Evolutionary conservation across 2,797 vertebrate genomes (phyloP).

Genomic region (Melanotaenia parkinsoni): DNA sequence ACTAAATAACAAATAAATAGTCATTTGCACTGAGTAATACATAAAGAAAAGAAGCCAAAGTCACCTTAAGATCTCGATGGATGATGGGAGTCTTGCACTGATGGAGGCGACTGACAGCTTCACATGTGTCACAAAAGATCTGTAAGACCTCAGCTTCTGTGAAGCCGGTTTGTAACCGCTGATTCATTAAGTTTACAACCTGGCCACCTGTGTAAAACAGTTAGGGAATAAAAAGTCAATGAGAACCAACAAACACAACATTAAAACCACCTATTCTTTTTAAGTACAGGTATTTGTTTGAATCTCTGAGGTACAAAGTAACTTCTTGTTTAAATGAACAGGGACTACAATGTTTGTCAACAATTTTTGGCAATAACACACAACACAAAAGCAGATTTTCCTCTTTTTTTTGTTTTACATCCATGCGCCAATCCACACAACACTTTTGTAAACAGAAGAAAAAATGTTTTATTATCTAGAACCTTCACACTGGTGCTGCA

Average conservation of each 20-base stretch:
- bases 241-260: not conserved
- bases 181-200: conserved; percentile 99
- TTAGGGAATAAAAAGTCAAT: not conserved
- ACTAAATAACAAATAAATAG: conserved; percentile 10
- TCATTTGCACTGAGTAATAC: not conserved
- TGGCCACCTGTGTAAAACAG: conserved; percentile 87
- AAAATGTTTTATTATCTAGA: not conserved
- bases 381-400: not conserved
- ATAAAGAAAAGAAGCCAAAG: conserved; percentile 4
- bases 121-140: conserved; percentile 97
- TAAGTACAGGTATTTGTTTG: not conserved
- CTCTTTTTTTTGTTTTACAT: not conserved
- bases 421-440: no score
- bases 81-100: conserved; percentile 94
- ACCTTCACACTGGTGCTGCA: not conserved
- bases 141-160: conserved; percentile 94
- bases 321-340: not conserved
- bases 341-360: not conserved
- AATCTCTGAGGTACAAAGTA: not conserved
- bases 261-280: not conserved
- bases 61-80: conserved; percentile 96
- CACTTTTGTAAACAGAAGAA: not conserved
- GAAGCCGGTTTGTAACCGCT: conserved; percentile 94
- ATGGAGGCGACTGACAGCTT: conserved; percentile 93
- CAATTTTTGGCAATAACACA: not conserved